phyloP scores from a whole-genome alignment of 1,140 invertebrate genomes.

The Cheumatopsyche charites region DNA sequence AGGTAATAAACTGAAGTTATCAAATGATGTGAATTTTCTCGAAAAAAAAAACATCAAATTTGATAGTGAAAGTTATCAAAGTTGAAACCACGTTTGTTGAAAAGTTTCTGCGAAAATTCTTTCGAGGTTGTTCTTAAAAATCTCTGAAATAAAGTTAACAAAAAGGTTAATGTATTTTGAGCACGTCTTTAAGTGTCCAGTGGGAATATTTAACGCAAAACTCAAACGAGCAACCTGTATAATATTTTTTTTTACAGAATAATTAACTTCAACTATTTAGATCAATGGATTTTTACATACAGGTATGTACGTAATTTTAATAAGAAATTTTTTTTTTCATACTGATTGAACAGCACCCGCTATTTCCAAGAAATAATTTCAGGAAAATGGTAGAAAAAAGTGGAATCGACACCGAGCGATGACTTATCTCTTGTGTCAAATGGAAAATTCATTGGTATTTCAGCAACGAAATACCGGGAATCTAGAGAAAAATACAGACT shows the following conservation, averaged over 20 bases:
- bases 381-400: constrained; percentile 9
- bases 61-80: too few species aligned
- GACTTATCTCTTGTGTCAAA: constrained; percentile 33
- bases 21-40: too few species aligned
- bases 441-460: constrained; percentile 34
- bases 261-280: too few species aligned
- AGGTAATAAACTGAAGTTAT: too few species aligned
- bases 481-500: constrained; percentile 8
- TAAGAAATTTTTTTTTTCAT: too few species aligned
- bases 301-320: too few species aligned
- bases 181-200: background rate
- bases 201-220: too few species aligned
- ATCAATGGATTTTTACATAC: too few species aligned
- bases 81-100: background rate
- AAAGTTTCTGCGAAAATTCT: background rate
- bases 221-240: too few species aligned
- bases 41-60: too few species aligned
- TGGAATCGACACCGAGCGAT: constrained; percentile 20
- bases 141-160: constrained; percentile 16
- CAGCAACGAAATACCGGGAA: constrained; percentile 9
- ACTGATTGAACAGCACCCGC: background rate
- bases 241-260: too few species aligned
- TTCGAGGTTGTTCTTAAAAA: constrained; percentile 19
- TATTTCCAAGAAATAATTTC: background rate
- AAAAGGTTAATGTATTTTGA: constrained; percentile 20